These are phyloP conservation scores for Zosterops pallidus DNA, from an alignment of 2,113 vertebrate genomes.

Conservation along the genomic window DNA sequence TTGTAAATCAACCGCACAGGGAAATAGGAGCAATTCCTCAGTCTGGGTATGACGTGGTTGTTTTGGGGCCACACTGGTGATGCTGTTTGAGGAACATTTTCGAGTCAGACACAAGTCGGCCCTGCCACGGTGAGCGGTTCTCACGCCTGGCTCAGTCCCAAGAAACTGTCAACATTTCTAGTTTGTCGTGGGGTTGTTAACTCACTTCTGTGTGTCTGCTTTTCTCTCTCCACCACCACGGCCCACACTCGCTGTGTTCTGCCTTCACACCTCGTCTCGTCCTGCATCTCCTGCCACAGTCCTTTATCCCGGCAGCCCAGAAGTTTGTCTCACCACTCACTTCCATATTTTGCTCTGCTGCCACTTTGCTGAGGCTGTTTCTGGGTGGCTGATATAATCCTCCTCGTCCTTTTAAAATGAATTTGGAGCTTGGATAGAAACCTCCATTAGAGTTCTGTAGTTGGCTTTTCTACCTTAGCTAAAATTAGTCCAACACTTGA, in stretches of 20 bases:
- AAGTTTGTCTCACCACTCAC: conserved; percentile 24
- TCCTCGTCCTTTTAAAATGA: not conserved
- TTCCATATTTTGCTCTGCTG: not conserved
- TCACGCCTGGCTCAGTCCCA: conserved; percentile 40
- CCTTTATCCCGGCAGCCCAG: conserved; percentile 39
- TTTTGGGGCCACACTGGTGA: not conserved
- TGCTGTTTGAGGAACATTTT: not conserved
- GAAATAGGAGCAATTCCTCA: not conserved
- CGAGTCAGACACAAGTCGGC: not conserved
- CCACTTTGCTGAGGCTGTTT: not conserved
- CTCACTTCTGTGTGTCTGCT: conserved; percentile 48
- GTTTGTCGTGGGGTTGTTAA: conserved; percentile 44
- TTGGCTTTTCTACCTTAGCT: not conserved
- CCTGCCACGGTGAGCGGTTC: not conserved
- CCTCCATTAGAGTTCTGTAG: not conserved
- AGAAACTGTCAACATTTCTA: conserved; percentile 12
- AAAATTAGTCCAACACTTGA: not conserved
- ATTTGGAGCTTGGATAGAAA: not conserved
- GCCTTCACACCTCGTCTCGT: conserved; percentile 42
- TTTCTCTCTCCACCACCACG: not conserved
- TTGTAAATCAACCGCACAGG: not conserved
- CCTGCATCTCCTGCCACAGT: conserved; percentile 21
- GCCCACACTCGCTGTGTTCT: conserved; percentile 37
- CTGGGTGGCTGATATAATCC: not conserved
- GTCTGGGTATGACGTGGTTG: not conserved